Base-by-base conservation (phyloP, 2,888 invertebrate genomes). In the Gastrophysa polygoni region DNA sequence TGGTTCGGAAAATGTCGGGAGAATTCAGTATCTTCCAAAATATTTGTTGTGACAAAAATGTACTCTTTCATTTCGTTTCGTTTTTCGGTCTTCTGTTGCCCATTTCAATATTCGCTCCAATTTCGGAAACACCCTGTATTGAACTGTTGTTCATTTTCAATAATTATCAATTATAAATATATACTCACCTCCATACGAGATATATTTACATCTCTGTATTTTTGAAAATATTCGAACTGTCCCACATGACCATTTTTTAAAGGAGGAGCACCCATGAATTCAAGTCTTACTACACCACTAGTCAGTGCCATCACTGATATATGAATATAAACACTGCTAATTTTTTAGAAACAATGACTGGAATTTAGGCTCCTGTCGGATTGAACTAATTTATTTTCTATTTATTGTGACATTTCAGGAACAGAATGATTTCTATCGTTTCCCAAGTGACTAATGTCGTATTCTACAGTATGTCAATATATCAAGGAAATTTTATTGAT, bases 141-240 rank as follows among this genome's bases (percentile, higher is more conserved):
- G n/a, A n/a, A n/a, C n/a, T n/a, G n/a, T n/a, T n/a, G n/a, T n/a
- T n/a, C n/a, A n/a, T n/a, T n/a, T n/a, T n/a, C n/a, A n/a, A n/a
- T n/a, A n/a, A 48, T 52, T 58, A 68, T 71, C n/a, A 17, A 18
- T 3, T 11, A 18, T 17, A 2, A 17, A 47, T 20, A n/a, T 11
- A 21, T 49, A 54, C 16, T 43, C 71, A 82, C 83, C 69, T 73
- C 75, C 70, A 81, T 79, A 66, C 80, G 78, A 10, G 82, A 82
- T 50, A 83, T 68, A 29, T 75, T 75, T 64, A 83, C 82, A 70
- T 82, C 81, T 62, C 82, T 74, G 64, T 81, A 83, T 50, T 80
- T 79, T 59, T 81, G 81, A 66, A 83, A 83, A 71, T 73, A 70
- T 21, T 65, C 63, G 11, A 63, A 46, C 16, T 64, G 64, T 28